Evolutionary conservation across 2,113 vertebrate species (phyloP).

Genomic region (Loxodonta africana): DNA sequence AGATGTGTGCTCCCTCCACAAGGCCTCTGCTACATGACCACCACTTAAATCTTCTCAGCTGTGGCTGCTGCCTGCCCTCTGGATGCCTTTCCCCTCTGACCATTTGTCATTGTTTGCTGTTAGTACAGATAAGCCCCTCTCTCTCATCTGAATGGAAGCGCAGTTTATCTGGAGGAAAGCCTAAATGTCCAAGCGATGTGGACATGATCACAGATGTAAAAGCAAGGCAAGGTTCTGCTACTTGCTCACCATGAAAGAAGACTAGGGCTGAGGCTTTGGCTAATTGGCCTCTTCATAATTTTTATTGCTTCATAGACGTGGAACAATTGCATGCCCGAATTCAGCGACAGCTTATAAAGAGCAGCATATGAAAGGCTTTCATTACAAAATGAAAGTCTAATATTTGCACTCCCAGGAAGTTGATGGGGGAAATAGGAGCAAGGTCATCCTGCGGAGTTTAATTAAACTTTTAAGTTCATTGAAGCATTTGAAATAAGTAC

Average conservation of each 20-base stretch:
- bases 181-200: rapidly evolving
- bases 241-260: rapidly evolving
- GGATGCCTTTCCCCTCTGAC: background rate
- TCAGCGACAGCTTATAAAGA: background rate
- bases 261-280: background rate
- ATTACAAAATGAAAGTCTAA: background rate
- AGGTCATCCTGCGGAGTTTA: background rate
- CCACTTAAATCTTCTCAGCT: background rate
- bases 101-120: rapidly evolving
- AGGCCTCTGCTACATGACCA: rapidly evolving
- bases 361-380: background rate
- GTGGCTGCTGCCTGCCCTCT: background rate
- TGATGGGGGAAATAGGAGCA: background rate
- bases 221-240: rapidly evolving
- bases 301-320: background rate
- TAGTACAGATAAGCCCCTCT: rapidly evolving
- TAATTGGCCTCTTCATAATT: no score
- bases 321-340: background rate
- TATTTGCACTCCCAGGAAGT: rapidly evolving
- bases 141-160: background rate
- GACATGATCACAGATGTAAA: background rate
- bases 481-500: background rate
- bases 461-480: background rate
- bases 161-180: rapidly evolving
- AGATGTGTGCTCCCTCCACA: rapidly evolving